A percentile compares a stretch with the other conserved stretches of the same genome.
These are phyloP conservation scores for Pachypsylla venusta DNA, from an alignment of 1,140 invertebrate species.

Conservation along the genomic window DNA sequence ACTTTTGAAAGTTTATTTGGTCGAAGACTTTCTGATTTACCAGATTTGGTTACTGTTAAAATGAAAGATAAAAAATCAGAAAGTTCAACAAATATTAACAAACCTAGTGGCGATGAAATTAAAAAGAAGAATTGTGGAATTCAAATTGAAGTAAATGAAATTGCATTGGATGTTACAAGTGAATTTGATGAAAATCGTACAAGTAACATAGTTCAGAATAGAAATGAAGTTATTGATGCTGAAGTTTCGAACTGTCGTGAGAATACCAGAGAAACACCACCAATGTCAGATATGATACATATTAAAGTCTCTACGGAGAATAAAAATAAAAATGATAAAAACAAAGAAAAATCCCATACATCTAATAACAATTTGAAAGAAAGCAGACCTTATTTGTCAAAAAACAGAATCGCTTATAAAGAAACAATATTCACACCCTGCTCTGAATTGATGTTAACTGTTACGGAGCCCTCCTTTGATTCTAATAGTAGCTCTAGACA, in stretches of 20 bases:
- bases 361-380: neutral
- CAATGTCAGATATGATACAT: conserved; percentile 19
- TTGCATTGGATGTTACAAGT: too few species aligned
- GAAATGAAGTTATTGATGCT: neutral
- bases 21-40: neutral
- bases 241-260: neutral
- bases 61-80: neutral
- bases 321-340: neutral
- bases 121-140: neutral
- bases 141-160: neutral
- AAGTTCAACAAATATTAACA: neutral
- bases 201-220: neutral
- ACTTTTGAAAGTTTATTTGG: neutral
- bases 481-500: conserved; percentile 4
- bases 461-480: conserved; percentile 16
- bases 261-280: conserved; percentile 16
- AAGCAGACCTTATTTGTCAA: neutral
- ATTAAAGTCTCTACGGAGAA: neutral
- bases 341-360: neutral
- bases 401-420: conserved; percentile 11
- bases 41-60: conserved; percentile 3
- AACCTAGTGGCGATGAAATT: neutral
- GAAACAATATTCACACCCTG: conserved; percentile 13
- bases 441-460: conserved; percentile 1
- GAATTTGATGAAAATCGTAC: neutral